Conservation (phyloP, 2,797 vertebrate genomes). For the Ctenopoma kingsleyae region DNA sequence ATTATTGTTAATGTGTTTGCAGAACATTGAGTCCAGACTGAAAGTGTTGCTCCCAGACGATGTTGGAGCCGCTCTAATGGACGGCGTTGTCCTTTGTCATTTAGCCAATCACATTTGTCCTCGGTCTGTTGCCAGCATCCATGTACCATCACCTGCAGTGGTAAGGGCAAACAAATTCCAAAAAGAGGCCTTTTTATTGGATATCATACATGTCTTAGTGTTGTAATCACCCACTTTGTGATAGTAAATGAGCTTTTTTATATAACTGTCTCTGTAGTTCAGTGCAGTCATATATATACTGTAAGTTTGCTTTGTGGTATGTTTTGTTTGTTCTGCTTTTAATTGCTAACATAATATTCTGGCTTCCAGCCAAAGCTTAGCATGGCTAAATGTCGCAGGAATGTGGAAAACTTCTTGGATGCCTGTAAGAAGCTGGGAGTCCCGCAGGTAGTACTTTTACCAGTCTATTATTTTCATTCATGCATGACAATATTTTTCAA, state of each 20-base stretch:
- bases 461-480: neutral
- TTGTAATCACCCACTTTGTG: neutral
- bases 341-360: constrained; percentile 36
- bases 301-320: neutral
- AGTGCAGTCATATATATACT: neutral
- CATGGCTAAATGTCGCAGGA: constrained; percentile 98
- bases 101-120: constrained; percentile 98
- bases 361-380: constrained; percentile 94
- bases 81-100: constrained; percentile 97
- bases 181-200: neutral
- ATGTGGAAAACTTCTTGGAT: constrained; percentile 98
- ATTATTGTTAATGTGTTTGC: constrained; percentile 51
- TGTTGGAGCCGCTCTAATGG: constrained; percentile 96
- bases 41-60: constrained; percentile 97
- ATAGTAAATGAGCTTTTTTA: neutral
- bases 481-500: neutral
- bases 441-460: constrained; percentile 88
- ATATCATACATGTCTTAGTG: neutral
- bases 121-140: constrained; percentile 97
- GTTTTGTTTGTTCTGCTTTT: neutral
- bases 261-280: too few species aligned
- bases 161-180: constrained; percentile 77
- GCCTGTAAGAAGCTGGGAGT: constrained; percentile 98
- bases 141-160: constrained; percentile 98
- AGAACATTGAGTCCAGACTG: constrained; percentile 96